Evolutionary conservation across 2,888 invertebrate species (phyloP).

Genomic region (Globia sparganii): DNA sequence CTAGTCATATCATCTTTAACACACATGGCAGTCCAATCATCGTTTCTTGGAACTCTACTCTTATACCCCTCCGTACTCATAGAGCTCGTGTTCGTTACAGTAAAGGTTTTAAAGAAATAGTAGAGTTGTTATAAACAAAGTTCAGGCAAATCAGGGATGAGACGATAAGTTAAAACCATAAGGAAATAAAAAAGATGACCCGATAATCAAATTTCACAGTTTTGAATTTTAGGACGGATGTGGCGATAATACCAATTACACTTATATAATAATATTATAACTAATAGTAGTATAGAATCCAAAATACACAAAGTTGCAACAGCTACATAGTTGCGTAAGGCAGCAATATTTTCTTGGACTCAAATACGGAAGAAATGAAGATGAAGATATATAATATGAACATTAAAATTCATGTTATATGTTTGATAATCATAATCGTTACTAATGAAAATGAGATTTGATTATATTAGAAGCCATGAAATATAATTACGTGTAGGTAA

Average conservation of each 20-base stretch:
- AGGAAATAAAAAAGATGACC: background rate
- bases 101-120: background rate
- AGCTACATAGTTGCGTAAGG: constrained; percentile 43
- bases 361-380: constrained; percentile 54
- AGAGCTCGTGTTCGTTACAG: background rate
- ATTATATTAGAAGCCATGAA: constrained; percentile 30
- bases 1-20: background rate
- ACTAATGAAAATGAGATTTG: constrained; percentile 34
- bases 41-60: background rate
- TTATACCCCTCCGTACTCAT: background rate
- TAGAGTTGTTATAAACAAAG: background rate
- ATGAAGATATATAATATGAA: constrained; percentile 13
- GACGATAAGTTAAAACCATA: background rate
- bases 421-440: constrained; percentile 27
- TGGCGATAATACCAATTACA: background rate
- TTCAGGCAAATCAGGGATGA: background rate
- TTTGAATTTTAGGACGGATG: background rate
- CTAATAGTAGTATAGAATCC: constrained; percentile 2
- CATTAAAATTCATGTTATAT: constrained; percentile 43
- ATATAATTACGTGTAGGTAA: background rate
- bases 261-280: constrained; percentile 23
- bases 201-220: background rate
- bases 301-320: constrained; percentile 30
- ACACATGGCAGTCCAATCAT: background rate
- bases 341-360: constrained; percentile 17